These are phyloP conservation scores for Spilosoma lubricipeda DNA, from an alignment of 2,888 invertebrate genomes.

Conservation along the genomic window DNA sequence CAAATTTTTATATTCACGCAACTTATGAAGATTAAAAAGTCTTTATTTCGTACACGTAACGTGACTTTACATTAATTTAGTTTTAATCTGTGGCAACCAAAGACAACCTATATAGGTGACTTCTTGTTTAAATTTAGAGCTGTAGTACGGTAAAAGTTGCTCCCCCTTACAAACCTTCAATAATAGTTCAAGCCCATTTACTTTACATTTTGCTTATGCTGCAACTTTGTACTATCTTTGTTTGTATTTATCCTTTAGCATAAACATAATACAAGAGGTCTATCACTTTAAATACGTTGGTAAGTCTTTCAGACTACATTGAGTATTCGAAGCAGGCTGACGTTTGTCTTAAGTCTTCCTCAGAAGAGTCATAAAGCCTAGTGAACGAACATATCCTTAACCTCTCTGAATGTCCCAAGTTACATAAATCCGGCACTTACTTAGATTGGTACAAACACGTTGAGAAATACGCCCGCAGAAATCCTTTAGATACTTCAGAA, in stretches of 20 bases:
- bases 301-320: neutral
- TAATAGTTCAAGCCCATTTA: neutral
- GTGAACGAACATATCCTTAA: neutral
- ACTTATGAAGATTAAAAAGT: too few relatives aligned
- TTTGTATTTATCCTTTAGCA: neutral
- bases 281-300: neutral
- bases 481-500: conserved; percentile 25
- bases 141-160: neutral
- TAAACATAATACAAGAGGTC: neutral
- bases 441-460: conserved; percentile 39
- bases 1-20: too few relatives aligned
- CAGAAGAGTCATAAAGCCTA: neutral
- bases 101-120: too few relatives aligned
- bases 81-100: too few relatives aligned
- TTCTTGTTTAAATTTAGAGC: neutral
- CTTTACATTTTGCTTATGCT: neutral
- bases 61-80: too few relatives aligned
- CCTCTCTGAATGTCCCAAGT: conserved; percentile 7
- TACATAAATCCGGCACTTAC: conserved; percentile 15
- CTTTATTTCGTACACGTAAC: too few relatives aligned
- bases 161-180: neutral
- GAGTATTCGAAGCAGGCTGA: neutral
- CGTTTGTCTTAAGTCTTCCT: neutral
- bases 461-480: conserved; percentile 24
- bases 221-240: neutral